Conservation (phyloP, 92 coral and sea anemone species). For the Diadumene lineata region DNA sequence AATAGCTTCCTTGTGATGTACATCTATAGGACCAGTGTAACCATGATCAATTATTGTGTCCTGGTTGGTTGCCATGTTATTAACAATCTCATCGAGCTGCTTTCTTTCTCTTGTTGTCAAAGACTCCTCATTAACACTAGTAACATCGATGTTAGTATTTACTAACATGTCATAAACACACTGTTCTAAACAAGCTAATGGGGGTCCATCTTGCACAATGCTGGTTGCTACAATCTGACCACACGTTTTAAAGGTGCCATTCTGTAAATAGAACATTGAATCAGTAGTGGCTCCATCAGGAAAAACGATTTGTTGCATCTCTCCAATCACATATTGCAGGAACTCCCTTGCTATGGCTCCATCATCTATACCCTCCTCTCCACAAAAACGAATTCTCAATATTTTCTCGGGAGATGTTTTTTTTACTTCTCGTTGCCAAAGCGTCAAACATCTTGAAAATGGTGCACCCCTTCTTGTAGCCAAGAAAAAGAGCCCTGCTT, state of each 20-base stretch:
- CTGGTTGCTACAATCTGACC: slow-evolving; percentile 65
- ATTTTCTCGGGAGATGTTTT: slow-evolving; percentile 35
- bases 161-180: slow-evolving; percentile 42
- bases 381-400: slow-evolving; percentile 52
- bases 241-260: slow-evolving; percentile 62
- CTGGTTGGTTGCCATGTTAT: slow-evolving; percentile 7
- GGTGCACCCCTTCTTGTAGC: slow-evolving; percentile 58
- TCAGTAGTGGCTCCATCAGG: slow-evolving; percentile 61
- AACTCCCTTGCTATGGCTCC: slow-evolving; percentile 71
- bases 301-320: slow-evolving; percentile 47
- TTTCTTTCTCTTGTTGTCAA: not conserved
- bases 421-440: slow-evolving; percentile 60
- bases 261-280: slow-evolving; percentile 55
- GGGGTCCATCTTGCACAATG: slow-evolving; percentile 67
- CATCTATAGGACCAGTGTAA: slow-evolving; percentile 54
- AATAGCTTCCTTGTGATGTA: slow-evolving; percentile 37
- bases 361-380: slow-evolving; percentile 64
- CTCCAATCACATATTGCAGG: slow-evolving; percentile 40
- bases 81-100: not conserved
- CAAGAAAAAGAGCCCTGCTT: slow-evolving; percentile 42
- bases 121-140: slow-evolving; percentile 30
- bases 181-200: slow-evolving; percentile 56
- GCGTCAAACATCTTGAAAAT: slow-evolving; percentile 48
- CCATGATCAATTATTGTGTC: slow-evolving; percentile 62
- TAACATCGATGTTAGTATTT: slow-evolving; percentile 29